Conservation (phyloP, 2,797 vertebrate species). For the Chiroxiphia lanceolata region DNA sequence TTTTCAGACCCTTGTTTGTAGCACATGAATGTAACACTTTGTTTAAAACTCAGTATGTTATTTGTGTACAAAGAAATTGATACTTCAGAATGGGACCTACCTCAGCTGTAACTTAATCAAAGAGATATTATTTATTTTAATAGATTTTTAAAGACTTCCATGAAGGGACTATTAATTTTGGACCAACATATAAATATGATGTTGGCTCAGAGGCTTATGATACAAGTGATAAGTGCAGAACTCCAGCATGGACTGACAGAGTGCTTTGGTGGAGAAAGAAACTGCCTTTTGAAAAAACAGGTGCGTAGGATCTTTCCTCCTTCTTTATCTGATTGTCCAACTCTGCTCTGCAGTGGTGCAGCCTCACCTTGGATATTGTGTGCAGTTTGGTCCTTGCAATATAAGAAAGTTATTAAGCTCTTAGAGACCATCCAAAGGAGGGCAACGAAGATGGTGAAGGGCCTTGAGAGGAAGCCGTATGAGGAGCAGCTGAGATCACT, state of each 20-base stretch:
- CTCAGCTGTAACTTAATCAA: background rate
- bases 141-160: constrained; percentile 84
- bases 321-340: background rate
- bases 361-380: background rate
- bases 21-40: background rate
- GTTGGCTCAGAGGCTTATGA: constrained; percentile 82
- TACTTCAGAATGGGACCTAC: background rate
- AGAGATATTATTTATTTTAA: background rate
- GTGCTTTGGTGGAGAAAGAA: constrained; percentile 84
- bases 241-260: constrained; percentile 83
- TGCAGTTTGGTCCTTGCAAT: background rate
- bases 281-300: constrained; percentile 75
- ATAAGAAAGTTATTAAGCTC: too few relatives aligned
- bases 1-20: background rate
- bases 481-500: background rate
- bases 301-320: constrained; percentile 15
- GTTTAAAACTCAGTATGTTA: background rate
- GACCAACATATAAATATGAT: constrained; percentile 83
- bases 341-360: background rate
- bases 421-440: background rate
- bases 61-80: background rate
- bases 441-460: background rate
- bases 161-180: constrained; percentile 82
- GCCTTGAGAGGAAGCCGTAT: background rate
- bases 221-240: constrained; percentile 83